These are phyloP conservation scores for Cerceris ruficornis DNA, from an alignment of 2,888 invertebrate genomes.

Conservation along the genomic window DNA sequence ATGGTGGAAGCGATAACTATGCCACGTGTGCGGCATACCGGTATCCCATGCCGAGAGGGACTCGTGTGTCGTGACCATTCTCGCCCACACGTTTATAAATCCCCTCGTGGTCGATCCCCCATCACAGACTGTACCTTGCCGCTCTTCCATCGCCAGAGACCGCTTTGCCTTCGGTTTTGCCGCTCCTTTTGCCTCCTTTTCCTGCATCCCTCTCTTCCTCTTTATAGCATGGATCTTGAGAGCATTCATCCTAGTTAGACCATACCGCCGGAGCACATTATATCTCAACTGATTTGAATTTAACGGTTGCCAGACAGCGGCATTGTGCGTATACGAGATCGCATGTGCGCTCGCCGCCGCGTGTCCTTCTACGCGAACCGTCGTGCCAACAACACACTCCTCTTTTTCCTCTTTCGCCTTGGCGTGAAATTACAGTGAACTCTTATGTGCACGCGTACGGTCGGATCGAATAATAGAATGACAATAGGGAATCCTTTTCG, in stretches of 20 bases:
- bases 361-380: conserved; percentile 14
- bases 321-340: conserved; percentile 65
- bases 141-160: conserved; percentile 6
- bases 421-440: conserved; percentile 21
- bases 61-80: conserved; percentile 51
- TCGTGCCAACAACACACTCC: conserved; percentile 20
- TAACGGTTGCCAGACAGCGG: conserved; percentile 70
- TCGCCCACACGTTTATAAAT: conserved; percentile 63
- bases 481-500: too few relatives aligned
- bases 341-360: conserved; percentile 39
- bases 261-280: conserved; percentile 65
- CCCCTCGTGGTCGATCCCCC: conserved; percentile 41
- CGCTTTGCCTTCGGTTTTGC: conserved; percentile 11
- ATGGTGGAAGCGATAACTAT: conserved; percentile 35
- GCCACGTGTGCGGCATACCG: conserved; percentile 56
- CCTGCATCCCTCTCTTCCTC: conserved; percentile 13
- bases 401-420: conserved; percentile 25
- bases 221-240: conserved; percentile 34
- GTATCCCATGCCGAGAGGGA: conserved; percentile 38
- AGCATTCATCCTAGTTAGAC: conserved; percentile 73
- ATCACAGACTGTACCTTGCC: conserved; percentile 10
- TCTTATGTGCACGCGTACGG: background rate
- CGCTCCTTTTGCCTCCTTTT: conserved; percentile 27
- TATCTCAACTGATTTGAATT: conserved; percentile 75
- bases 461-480: too few relatives aligned